Percentiles rank a stretch among this genome's conserved stretches.
These are phyloP conservation scores for Entelurus aequoreus DNA, from an alignment of 2,113 vertebrate genomes.

Conservation along the genomic window DNA sequence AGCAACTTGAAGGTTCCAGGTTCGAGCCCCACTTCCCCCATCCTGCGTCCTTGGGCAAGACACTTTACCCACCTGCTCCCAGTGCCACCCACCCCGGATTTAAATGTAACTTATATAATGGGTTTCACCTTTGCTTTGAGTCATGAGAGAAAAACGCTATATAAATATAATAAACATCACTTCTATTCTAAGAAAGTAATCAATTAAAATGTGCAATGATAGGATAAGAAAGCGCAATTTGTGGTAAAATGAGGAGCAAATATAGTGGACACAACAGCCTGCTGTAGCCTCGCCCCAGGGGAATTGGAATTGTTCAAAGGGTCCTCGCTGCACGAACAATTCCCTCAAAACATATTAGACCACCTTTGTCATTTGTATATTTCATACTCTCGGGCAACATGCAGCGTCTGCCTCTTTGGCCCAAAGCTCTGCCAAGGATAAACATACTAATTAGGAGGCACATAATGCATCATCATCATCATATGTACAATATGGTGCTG, in stretches of 20 bases:
- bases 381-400: conserved; percentile 10
- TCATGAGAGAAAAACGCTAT: too few relatives aligned
- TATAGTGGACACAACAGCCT: not conserved
- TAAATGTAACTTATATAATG: too few relatives aligned
- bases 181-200: too few relatives aligned
- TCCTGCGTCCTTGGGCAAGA: too few relatives aligned
- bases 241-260: not conserved
- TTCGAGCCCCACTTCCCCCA: too few relatives aligned
- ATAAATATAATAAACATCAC: too few relatives aligned
- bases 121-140: too few relatives aligned
- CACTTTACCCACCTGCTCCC: too few relatives aligned
- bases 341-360: not conserved
- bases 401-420: conserved; percentile 24
- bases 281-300: not conserved
- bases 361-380: not conserved
- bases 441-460: conserved; percentile 16
- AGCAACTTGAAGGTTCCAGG: too few relatives aligned
- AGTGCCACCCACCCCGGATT: too few relatives aligned
- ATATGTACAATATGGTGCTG: not conserved
- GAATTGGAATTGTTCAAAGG: not conserved
- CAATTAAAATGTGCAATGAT: too few relatives aligned
- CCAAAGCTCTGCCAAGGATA: conserved; percentile 20
- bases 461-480: not conserved
- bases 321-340: too few relatives aligned
- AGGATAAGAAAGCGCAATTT: not conserved